phyloP scores from a whole-genome alignment of 92 coral and sea anemone species.

The Metridium senile region DNA sequence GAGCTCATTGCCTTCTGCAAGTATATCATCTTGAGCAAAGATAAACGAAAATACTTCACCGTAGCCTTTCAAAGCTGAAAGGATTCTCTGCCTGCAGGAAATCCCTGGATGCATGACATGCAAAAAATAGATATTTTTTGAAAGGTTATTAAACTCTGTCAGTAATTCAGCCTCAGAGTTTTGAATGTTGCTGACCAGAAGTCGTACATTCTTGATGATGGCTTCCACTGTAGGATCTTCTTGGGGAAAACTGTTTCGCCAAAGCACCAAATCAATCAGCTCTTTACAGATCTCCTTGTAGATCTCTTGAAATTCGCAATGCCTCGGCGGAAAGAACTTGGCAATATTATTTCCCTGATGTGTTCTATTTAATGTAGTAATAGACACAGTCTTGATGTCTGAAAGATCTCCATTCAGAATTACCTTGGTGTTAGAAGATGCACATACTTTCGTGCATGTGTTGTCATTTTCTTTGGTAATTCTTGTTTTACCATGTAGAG shows the following conservation, averaged over 20 bases:
- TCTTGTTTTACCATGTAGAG: too few relatives aligned
- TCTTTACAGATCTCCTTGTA: constrained; percentile 31
- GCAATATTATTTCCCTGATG: background rate
- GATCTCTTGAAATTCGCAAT: constrained; percentile 12
- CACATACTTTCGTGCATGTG: too few relatives aligned
- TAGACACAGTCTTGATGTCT: too few relatives aligned
- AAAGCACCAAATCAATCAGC: constrained; percentile 15
- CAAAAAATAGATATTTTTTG: background rate
- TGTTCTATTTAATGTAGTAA: too few relatives aligned
- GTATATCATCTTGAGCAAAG: constrained; percentile 15
- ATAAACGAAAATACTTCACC: constrained; percentile 19
- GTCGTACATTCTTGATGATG: constrained; percentile 10
- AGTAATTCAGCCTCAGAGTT: constrained; percentile 10
- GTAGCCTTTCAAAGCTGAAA: constrained; percentile 9
- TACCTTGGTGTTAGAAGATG: too few relatives aligned
- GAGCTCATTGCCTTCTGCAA: constrained; percentile 21
- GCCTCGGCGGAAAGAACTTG: constrained; percentile 1
- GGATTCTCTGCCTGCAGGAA: constrained; percentile 6
- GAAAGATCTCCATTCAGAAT: too few relatives aligned
- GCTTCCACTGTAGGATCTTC: constrained; percentile 7
- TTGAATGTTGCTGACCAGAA: constrained; percentile 9
- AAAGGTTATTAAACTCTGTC: background rate
- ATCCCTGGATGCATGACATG: constrained; percentile 4
- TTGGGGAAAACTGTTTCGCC: background rate
- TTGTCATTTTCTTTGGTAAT: too few relatives aligned